Base-by-base conservation (phyloP, 2,113 vertebrate genomes). In the Potamarius usumacintae region DNA sequence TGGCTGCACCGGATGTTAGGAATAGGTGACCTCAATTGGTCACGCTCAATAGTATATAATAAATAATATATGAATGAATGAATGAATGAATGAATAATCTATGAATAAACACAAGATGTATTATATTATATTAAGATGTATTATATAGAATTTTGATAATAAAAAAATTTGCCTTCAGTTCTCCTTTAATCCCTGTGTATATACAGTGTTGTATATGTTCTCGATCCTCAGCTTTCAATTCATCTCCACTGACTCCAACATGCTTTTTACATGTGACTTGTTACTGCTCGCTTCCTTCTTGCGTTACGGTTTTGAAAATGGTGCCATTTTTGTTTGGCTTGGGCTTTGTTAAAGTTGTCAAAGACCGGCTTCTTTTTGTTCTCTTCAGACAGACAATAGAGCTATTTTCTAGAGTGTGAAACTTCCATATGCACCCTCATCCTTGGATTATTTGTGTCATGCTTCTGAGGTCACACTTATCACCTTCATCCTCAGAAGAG, bases 391-490 rank as follows among this genome's bases (percentile, higher is more conserved):
- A 50, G 18, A 10, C 10, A 25, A 50, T 34, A 17, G 25, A 2
- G 74, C 50, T 55, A 27, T 76, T 58, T 85, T 78, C 1, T 1
- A 72, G 18, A 60, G 83, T 60, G 55, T 85, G 60, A 86, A 34
- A 58, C 67, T 86, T 86, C 77, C 77, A 57, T 11, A 30, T 34
- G n/a, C 42, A 72, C 11, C 25, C 18, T 80, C 30, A 82, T 60
- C 30, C 57, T 69, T 52, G n/a, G 20, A 30, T 11, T 57, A 25
- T 71, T 86, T 69, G 12, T 53, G 18, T 22, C 22, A 58, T 22
- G 48, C 77, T 42, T 62, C 77, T 86, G 85, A 63, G 60, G 18
- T 53, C 20, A 53, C 18, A 15, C 7, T 77, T 53, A 52, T 52
- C 74, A 25, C 62, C 50, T 52, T n/a, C 25, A 20, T 53, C 48